phyloP scores from a whole-genome alignment of 2,113 vertebrate species.

The Melanerpes formicivorus region DNA sequence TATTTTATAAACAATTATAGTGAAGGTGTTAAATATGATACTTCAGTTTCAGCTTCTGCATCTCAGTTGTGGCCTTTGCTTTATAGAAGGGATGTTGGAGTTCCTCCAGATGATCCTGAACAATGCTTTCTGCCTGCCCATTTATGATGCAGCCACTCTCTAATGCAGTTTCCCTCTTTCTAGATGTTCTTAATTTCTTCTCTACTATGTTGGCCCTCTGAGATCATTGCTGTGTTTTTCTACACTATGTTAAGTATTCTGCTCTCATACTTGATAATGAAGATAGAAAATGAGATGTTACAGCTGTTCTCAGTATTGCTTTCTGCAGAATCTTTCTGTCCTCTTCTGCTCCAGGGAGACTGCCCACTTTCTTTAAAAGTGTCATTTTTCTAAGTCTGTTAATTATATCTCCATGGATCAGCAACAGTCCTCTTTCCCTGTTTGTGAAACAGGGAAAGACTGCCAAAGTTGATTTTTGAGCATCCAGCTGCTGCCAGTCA shows the following conservation, averaged over 20 bases:
- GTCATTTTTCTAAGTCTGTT: not conserved
- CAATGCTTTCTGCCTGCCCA: not conserved
- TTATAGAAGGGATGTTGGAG: accelerated
- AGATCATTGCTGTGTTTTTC: not conserved
- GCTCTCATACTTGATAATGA: not conserved
- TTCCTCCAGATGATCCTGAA: not conserved
- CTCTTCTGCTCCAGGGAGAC: not conserved
- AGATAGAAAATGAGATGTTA: not conserved
- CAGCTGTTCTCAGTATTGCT: not conserved
- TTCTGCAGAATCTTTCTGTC: not conserved
- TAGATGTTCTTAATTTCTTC: not conserved
- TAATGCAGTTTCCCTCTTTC: not conserved
- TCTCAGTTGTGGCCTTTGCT: not conserved
- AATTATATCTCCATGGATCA: not conserved
- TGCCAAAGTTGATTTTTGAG: not conserved
- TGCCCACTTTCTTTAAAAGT: not conserved
- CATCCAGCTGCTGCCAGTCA: not conserved
- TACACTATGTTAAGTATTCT: not conserved
- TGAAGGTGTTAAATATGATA: not conserved
- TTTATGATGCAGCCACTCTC: not conserved
- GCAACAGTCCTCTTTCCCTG: not conserved
- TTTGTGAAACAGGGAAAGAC: not conserved
- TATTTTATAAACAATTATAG: not conserved
- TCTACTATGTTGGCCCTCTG: not conserved
- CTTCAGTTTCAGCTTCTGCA: not conserved